Percentiles rank a stretch among this genome's conserved stretches.
Conservation (phyloP, 37 sponge, comb jelly and placozoan genomes). For the Haliclona indistincta region DNA sequence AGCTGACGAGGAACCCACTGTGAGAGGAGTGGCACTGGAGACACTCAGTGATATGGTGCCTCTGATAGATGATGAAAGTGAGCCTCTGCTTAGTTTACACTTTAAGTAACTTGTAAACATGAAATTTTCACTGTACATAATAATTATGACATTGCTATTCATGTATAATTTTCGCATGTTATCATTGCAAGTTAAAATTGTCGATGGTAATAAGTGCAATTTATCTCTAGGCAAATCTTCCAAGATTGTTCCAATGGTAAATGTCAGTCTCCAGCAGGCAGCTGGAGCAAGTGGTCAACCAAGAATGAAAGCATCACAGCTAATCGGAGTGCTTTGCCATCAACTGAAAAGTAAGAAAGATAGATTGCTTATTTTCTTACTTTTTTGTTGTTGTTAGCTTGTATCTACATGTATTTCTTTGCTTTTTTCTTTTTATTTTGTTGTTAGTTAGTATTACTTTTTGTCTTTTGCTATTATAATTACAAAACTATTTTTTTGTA, state of each 20-base stretch:
- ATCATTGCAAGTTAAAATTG: no score
- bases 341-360: constrained; percentile 35
- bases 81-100: no score
- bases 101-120: no score
- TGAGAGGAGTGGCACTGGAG: constrained; percentile 53
- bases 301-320: neutral
- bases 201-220: no score
- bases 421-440: no score
- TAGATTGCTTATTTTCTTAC: neutral
- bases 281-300: neutral
- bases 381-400: neutral
- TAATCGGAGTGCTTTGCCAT: constrained; percentile 26
- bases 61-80: constrained; percentile 20
- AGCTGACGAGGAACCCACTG: constrained; percentile 59
- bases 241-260: constrained; percentile 20
- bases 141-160: no score
- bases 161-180: no score
- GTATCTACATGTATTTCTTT: no score
- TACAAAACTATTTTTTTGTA: no score
- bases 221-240: neutral
- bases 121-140: no score
- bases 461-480: no score
- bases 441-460: no score
- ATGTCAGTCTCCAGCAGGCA: constrained; percentile 24
- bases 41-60: constrained; percentile 38